Conservation (phyloP, 2,888 invertebrate species). For the Drosophila borealis region DNA sequence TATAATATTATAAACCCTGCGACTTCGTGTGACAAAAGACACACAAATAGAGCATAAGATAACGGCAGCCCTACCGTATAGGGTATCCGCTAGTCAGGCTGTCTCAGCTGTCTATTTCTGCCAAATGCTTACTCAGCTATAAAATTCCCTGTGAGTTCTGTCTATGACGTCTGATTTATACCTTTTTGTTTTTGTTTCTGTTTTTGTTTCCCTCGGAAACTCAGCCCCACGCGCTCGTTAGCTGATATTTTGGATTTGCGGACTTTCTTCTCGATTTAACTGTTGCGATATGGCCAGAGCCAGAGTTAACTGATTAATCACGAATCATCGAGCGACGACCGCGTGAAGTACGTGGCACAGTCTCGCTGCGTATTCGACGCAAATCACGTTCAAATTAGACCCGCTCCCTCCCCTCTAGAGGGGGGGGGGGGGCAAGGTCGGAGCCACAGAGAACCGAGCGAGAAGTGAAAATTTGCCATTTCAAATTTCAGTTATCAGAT, state of each 20-base stretch:
- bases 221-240: constrained; percentile 1
- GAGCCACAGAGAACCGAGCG: constrained; percentile 17
- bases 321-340: constrained; percentile 52
- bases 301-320: constrained; percentile 60
- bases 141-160: background rate
- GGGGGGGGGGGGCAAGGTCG: constrained; percentile 40
- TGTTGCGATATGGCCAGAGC: constrained; percentile 12
- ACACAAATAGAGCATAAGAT: too few relatives aligned
- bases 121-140: background rate
- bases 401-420: background rate
- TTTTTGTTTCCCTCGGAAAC: background rate
- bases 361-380: constrained; percentile 42
- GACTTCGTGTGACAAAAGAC: background rate
- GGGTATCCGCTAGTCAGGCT: background rate
- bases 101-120: background rate
- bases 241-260: constrained; percentile 22
- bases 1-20: too few relatives aligned
- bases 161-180: background rate
- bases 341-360: constrained; percentile 57
- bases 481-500: constrained; percentile 6
- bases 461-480: constrained; percentile 30
- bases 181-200: background rate
- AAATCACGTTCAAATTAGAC: constrained; percentile 61
- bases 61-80: too few relatives aligned
- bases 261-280: constrained; percentile 39